Conservation (phyloP, 2,797 vertebrate species). For the Tinamus major region DNA sequence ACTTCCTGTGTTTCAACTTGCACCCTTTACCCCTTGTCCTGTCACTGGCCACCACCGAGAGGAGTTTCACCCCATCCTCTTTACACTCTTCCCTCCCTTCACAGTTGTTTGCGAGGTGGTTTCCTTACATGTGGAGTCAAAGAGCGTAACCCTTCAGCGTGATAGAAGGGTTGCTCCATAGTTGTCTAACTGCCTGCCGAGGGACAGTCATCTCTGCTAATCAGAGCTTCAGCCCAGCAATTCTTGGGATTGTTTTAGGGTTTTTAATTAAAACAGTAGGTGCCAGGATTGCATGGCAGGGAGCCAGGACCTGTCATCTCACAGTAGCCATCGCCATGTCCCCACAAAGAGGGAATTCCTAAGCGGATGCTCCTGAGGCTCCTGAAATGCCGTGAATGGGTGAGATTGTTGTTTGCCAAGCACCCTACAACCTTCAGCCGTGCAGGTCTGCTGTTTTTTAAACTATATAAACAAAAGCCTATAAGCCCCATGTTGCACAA, state of each 20-base stretch:
- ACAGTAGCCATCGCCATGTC: conserved; percentile 30
- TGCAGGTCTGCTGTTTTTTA: conserved; percentile 55
- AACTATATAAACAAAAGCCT: conserved; percentile 44
- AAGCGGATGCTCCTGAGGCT: background rate
- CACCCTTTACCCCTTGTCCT: too few relatives aligned
- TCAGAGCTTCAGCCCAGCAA: conserved; percentile 35
- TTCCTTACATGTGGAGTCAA: background rate
- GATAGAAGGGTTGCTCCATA: background rate
- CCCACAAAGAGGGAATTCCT: conserved; percentile 58
- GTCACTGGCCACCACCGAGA: too few relatives aligned
- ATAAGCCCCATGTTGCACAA: background rate
- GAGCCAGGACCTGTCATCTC: conserved; percentile 38
- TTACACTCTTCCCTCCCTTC: too few relatives aligned
- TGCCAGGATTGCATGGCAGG: conserved; percentile 15
- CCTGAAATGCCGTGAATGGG: background rate
- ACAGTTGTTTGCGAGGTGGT: background rate
- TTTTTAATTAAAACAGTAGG: conserved; percentile 46
- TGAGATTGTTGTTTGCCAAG: conserved; percentile 49
- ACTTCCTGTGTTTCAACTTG: too few relatives aligned
- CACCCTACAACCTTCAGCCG: conserved; percentile 38
- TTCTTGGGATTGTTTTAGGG: conserved; percentile 50
- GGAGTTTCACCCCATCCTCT: too few relatives aligned
- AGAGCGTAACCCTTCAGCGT: background rate
- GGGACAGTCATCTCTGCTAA: background rate
- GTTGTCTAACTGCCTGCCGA: background rate